phyloP scores from a whole-genome alignment of 2,888 invertebrate species.

The Habroteleia sp. region DNA sequence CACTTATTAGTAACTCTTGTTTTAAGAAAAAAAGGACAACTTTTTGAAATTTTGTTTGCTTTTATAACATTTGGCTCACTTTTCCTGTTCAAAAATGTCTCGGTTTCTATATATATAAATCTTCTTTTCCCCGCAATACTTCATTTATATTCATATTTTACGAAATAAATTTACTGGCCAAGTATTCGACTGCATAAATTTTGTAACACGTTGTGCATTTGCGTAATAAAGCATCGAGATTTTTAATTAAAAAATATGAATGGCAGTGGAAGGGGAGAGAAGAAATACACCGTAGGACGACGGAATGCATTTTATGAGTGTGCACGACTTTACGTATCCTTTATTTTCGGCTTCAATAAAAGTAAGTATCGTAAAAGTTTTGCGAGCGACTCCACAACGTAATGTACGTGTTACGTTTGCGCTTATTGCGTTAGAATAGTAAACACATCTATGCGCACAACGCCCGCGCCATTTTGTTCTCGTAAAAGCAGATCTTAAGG shows the following conservation, averaged over 20 bases:
- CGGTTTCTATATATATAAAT: constrained; percentile 25
- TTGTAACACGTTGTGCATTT: constrained; percentile 54
- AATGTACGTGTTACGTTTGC: constrained; percentile 42
- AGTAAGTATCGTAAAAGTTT: constrained; percentile 56
- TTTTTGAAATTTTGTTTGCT: too few relatives aligned
- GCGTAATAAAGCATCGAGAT: constrained; percentile 51
- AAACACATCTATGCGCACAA: constrained; percentile 27
- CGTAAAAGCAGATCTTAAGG: constrained; percentile 41
- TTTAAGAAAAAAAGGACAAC: too few relatives aligned
- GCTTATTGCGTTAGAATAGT: constrained; percentile 46
- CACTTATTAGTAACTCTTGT: too few relatives aligned
- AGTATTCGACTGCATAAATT: constrained; percentile 53
- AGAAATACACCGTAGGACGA: background rate
- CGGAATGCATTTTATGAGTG: constrained; percentile 43
- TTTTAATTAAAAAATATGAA: constrained; percentile 62
- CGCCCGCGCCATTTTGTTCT: constrained; percentile 8
- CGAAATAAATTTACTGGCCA: constrained; percentile 46
- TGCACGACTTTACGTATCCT: constrained; percentile 45
- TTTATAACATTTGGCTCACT: too few relatives aligned
- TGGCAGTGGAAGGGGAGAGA: background rate
- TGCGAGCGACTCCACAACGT: constrained; percentile 12
- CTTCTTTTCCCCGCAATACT: constrained; percentile 23
- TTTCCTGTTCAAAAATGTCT: too few relatives aligned
- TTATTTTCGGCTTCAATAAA: constrained; percentile 50
- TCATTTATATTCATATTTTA: constrained; percentile 55